These are phyloP conservation scores for Philereme transversata DNA, from an alignment of 2,888 invertebrate species.

Conservation along the genomic window DNA sequence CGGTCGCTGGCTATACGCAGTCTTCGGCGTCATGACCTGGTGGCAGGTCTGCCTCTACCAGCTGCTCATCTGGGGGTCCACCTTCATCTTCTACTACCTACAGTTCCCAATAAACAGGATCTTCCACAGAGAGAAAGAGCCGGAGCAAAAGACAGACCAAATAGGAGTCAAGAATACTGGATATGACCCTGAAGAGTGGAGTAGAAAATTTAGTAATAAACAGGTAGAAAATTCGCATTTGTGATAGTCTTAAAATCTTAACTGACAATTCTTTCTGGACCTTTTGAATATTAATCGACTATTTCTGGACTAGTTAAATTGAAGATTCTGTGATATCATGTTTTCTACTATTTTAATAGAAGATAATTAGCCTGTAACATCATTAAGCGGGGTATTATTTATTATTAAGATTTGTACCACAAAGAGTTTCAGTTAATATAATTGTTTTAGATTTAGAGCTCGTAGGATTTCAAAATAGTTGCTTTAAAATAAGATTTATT, in stretches of 20 bases:
- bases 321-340: too few relatives aligned
- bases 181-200: constrained; percentile 46
- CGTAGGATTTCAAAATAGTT: too few relatives aligned
- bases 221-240: constrained; percentile 63
- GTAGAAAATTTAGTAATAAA: constrained; percentile 47
- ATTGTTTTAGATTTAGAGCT: too few relatives aligned
- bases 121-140: constrained; percentile 54
- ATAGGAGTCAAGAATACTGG: constrained; percentile 24
- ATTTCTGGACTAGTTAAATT: too few relatives aligned
- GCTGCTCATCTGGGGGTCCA: constrained; percentile 60
- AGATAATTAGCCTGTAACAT: too few relatives aligned
- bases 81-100: constrained; percentile 64
- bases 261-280: neutral
- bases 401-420: too few relatives aligned
- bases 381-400: too few relatives aligned
- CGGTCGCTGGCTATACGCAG: constrained; percentile 77
- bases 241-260: constrained; percentile 39
- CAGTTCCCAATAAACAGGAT: constrained; percentile 71
- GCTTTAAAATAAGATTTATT: too few relatives aligned
- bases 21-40: constrained; percentile 81
- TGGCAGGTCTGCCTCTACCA: constrained; percentile 75
- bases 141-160: constrained; percentile 34
- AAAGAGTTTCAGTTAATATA: too few relatives aligned
- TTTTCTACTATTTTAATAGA: too few relatives aligned
- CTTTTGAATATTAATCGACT: neutral